These are phyloP conservation scores for Montipora capitata DNA, from an alignment of 92 coral and sea anemone genomes.

Conservation along the genomic window DNA sequence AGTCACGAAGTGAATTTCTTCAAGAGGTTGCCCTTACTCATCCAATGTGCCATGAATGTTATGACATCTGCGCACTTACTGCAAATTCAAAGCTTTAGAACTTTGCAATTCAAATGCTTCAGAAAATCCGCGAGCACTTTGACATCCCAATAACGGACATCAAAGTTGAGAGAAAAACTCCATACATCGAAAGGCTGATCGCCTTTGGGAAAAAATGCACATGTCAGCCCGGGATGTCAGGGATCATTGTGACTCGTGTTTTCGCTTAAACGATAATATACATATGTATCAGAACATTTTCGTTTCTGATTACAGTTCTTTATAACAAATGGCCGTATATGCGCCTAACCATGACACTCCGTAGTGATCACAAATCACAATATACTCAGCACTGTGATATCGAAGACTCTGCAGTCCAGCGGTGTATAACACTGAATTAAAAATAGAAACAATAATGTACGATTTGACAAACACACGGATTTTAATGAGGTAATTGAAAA, in stretches of 20 bases:
- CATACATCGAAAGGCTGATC: conserved; percentile 30
- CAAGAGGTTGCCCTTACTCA: conserved; percentile 59
- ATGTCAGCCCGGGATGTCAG: background rate
- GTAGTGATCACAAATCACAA: too few relatives aligned
- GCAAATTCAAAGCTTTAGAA: conserved; percentile 50
- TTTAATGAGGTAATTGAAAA: too few relatives aligned
- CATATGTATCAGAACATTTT: background rate
- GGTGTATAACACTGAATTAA: background rate
- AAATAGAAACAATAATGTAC: too few relatives aligned
- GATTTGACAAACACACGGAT: too few relatives aligned
- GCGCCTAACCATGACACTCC: background rate
- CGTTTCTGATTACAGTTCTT: too few relatives aligned
- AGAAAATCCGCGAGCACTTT: conserved; percentile 65
- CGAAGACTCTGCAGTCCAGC: background rate
- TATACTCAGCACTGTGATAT: background rate
- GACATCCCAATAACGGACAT: conserved; percentile 43
- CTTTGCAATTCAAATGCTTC: conserved; percentile 62
- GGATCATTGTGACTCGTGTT: background rate
- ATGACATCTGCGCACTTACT: conserved; percentile 52
- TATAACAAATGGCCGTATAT: too few relatives aligned
- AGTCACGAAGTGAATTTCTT: conserved; percentile 48
- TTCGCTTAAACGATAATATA: background rate
- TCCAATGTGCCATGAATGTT: conserved; percentile 67
- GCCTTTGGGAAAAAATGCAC: conserved; percentile 42
- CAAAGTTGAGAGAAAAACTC: conserved; percentile 38